Conservation (phyloP, 2,888 invertebrate genomes). For the Torymus auratus region DNA sequence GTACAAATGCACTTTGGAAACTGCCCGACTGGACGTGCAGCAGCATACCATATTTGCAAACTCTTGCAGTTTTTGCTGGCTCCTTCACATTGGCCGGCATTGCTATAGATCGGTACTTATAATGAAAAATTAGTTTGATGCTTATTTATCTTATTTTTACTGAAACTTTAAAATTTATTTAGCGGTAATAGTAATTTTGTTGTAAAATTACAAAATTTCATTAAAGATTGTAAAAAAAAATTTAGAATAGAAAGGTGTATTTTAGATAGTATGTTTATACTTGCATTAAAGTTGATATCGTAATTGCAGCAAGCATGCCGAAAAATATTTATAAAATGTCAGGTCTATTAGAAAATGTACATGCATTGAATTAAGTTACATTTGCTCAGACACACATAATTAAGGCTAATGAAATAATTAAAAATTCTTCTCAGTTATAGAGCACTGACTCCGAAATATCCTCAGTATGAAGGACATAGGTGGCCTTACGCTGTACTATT, state of each 20-base stretch:
- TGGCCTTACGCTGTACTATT: constrained; percentile 62
- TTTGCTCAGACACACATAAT: no score
- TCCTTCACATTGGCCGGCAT: constrained; percentile 79
- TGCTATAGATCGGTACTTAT: constrained; percentile 80
- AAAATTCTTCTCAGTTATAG: constrained; percentile 23
- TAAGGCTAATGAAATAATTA: background rate
- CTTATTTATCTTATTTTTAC: background rate
- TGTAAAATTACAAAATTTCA: no score
- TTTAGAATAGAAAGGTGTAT: no score
- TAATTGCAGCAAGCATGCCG: no score
- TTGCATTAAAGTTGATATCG: no score
- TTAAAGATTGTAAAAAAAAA: no score
- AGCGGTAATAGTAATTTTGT: no score
- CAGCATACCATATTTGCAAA: constrained; percentile 78
- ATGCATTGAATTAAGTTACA: no score
- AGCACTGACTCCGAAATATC: constrained; percentile 63
- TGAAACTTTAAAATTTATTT: background rate
- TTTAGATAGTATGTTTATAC: no score
- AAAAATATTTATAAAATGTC: no score
- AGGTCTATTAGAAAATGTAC: no score
- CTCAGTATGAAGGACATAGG: constrained; percentile 57
- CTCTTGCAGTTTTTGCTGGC: constrained; percentile 78
- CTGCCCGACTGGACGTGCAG: constrained; percentile 72
- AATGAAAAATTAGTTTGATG: constrained; percentile 63
- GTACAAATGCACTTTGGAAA: constrained; percentile 60